A percentile compares a stretch with the other conserved stretches of the same genome.
These are phyloP conservation scores for Macrotis lagotis DNA, from an alignment of 2,113 vertebrate species.

Conservation along the genomic window DNA sequence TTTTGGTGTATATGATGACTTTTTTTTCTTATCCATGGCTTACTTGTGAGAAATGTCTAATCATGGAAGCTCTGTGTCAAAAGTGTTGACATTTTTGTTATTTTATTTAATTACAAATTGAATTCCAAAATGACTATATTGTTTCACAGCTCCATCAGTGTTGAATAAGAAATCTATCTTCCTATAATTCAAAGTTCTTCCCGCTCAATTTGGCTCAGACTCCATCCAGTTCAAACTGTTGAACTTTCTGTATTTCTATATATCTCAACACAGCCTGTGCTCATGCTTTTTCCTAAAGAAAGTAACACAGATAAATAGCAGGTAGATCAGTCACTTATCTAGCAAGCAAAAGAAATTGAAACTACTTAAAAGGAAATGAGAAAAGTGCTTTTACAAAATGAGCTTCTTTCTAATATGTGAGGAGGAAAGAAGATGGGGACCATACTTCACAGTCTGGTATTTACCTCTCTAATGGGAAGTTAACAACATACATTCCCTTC, in stretches of 20 bases:
- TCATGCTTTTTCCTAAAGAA: background rate
- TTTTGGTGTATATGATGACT: background rate
- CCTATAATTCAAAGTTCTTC: background rate
- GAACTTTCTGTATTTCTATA: background rate
- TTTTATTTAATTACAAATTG: background rate
- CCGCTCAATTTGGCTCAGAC: no score
- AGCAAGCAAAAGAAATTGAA: background rate
- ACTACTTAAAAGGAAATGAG: background rate
- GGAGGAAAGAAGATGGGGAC: background rate
- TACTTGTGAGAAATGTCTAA: background rate
- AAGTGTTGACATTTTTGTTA: background rate
- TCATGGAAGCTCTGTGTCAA: background rate
- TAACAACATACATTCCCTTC: background rate
- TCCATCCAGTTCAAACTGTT: background rate
- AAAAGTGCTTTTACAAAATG: background rate
- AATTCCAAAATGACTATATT: background rate
- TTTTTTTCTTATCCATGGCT: background rate
- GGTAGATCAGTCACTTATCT: background rate
- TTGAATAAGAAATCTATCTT: background rate
- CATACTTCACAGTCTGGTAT: background rate
- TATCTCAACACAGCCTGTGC: background rate
- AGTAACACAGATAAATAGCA: background rate
- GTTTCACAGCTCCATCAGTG: background rate
- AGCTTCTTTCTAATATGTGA: background rate
- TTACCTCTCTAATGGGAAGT: background rate